These are phyloP conservation scores for Furcifer pardalis DNA, from an alignment of 2,797 vertebrate genomes.

Conservation along the genomic window DNA sequence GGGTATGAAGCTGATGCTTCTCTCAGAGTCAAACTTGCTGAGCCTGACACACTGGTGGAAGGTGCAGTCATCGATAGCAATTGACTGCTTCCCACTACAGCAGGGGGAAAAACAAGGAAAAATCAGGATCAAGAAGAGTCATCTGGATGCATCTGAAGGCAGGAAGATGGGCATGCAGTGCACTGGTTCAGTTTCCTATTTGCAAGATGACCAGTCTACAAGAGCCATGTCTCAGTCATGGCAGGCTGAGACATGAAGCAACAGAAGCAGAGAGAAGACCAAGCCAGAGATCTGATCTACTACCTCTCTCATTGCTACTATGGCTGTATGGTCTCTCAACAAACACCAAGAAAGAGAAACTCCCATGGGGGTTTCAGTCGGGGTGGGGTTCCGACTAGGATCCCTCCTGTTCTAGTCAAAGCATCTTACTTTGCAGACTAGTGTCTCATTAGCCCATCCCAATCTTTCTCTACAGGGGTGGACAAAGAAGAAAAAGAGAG, in stretches of 20 bases:
- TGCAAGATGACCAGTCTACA: conserved; percentile 47
- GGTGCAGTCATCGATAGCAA: conserved; percentile 84
- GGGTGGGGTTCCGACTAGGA: not conserved
- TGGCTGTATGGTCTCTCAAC: not conserved
- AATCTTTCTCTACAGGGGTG: conserved; percentile 26
- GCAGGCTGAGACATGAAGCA: conserved; percentile 29
- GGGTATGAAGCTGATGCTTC: conserved; percentile 99
- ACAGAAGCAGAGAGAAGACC: conserved; percentile 41
- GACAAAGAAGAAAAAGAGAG: conserved; percentile 23
- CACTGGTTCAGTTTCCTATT: conserved; percentile 12
- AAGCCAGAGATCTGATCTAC: conserved; percentile 37
- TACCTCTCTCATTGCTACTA: conserved; percentile 16
- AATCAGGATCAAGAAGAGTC: conserved; percentile 21
- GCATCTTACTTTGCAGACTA: not conserved
- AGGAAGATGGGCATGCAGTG: not conserved
- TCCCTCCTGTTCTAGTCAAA: conserved; percentile 22
- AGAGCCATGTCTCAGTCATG: conserved; percentile 40
- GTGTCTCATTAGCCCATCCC: not conserved
- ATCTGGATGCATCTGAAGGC: not conserved
- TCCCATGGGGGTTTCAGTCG: not conserved
- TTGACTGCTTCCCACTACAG: conserved; percentile 93
- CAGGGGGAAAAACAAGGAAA: conserved; percentile 11
- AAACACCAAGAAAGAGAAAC: conserved; percentile 14
- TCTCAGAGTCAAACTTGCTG: conserved; percentile 98
- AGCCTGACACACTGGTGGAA: conserved; percentile 86